Evolutionary conservation across 2,888 invertebrate species (phyloP).

Genomic region (Microctonus hyperodae): DNA sequence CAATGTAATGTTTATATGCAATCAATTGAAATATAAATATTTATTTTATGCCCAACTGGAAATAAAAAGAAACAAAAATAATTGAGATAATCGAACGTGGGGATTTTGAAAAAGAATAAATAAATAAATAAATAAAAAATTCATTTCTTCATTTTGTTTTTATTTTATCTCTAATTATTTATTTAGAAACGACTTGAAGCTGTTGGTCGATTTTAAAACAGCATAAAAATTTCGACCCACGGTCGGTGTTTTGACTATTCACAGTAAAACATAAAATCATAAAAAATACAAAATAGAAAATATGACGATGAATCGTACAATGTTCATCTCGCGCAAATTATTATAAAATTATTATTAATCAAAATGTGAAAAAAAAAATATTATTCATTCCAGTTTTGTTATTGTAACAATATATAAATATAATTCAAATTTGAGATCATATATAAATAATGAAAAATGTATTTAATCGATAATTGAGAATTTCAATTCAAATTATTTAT

Average conservation of each 20-base stretch:
- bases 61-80: slow-evolving; percentile 19
- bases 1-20: slow-evolving; percentile 9
- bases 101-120: too few species aligned
- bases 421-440: too few species aligned
- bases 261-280: slow-evolving; percentile 41
- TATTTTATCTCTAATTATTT: slow-evolving; percentile 42
- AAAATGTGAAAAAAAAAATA: background rate
- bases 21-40: slow-evolving; percentile 29
- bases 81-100: background rate
- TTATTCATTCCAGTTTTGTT: too few species aligned
- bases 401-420: too few species aligned
- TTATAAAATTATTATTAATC: slow-evolving; percentile 3
- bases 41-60: slow-evolving; percentile 31
- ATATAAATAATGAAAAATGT: too few species aligned
- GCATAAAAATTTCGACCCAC: slow-evolving; percentile 45
- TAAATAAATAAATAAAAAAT: slow-evolving; percentile 3
- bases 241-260: slow-evolving; percentile 41
- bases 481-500: too few species aligned
- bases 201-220: slow-evolving; percentile 41
- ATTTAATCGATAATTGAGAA: too few species aligned
- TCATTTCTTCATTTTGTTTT: slow-evolving; percentile 33
- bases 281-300: slow-evolving; percentile 21
- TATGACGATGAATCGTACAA: slow-evolving; percentile 22
- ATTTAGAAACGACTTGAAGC: slow-evolving; percentile 47
- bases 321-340: slow-evolving; percentile 8